Evolutionary conservation across 2,888 invertebrate genomes (phyloP).

Genomic region (Leucozona laternaria): DNA sequence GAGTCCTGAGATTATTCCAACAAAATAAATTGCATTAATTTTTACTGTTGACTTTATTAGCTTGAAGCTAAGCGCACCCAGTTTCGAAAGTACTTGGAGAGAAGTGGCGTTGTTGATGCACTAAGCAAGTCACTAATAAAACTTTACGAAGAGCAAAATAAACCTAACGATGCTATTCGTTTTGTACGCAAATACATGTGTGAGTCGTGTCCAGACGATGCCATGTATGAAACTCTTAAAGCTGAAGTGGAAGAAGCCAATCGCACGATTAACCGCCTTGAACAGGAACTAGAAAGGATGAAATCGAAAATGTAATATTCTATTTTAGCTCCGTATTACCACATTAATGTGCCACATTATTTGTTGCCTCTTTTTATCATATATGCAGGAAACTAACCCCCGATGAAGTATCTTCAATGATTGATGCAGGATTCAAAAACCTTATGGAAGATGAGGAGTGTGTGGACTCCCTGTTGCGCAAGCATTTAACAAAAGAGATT

Average conservation of each 20-base stretch:
- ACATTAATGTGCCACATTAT: background rate
- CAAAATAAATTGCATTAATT: background rate
- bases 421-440: constrained; percentile 85
- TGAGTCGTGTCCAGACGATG: constrained; percentile 82
- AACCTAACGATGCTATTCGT: constrained; percentile 83
- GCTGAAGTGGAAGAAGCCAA: constrained; percentile 81
- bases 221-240: constrained; percentile 81
- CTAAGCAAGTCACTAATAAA: constrained; percentile 83
- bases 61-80: constrained; percentile 83
- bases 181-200: constrained; percentile 83
- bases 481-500: constrained; percentile 85
- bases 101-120: constrained; percentile 83
- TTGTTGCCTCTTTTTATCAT: background rate
- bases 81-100: constrained; percentile 83
- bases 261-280: constrained; percentile 79
- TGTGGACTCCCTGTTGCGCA: constrained; percentile 86
- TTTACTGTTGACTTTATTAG: constrained; percentile 72
- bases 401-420: constrained; percentile 82
- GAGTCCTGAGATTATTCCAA: constrained; percentile 65
- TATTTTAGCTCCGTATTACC: background rate
- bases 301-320: constrained; percentile 78
- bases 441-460: constrained; percentile 85
- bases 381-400: constrained; percentile 81
- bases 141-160: constrained; percentile 83
- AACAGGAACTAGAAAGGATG: constrained; percentile 81